Conservation (phyloP, 2,113 vertebrate species). For the Crotophaga sulcirostris region DNA sequence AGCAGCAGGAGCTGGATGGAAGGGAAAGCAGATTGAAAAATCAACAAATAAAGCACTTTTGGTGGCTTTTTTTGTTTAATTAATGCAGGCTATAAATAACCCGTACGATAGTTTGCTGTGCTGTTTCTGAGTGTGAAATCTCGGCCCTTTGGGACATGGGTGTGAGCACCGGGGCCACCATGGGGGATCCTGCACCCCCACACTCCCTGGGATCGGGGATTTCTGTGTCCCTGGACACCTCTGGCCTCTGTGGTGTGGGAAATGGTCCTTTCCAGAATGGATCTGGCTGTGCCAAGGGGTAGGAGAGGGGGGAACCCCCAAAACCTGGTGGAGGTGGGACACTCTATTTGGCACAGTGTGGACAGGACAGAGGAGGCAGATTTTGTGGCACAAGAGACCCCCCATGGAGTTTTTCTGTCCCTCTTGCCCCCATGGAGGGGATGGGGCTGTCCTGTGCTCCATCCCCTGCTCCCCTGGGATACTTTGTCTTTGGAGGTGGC, state of each 20-base stretch:
- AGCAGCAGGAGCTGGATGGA: not conserved
- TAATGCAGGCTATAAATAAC: constrained; percentile 33
- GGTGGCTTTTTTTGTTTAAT: too few relatives aligned
- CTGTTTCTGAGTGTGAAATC: not conserved
- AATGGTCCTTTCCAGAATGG: rapidly evolving
- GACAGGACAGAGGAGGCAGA: not conserved
- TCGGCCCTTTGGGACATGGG: not conserved
- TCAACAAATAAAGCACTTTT: not conserved
- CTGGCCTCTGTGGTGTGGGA: rapidly evolving
- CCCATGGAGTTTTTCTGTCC: not conserved
- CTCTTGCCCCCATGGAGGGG: rapidly evolving
- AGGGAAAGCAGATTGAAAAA: not conserved
- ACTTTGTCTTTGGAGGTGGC: not conserved
- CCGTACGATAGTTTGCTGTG: not conserved
- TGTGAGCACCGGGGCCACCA: rapidly evolving
- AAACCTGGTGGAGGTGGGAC: rapidly evolving
- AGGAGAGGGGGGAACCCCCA: not conserved
- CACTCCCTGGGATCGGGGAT: rapidly evolving
- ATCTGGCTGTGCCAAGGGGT: not conserved
- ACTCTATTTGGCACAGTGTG: not conserved
- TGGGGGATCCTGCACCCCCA: not conserved
- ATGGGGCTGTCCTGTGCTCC: not conserved
- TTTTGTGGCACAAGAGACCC: not conserved
- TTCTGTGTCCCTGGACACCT: not conserved
- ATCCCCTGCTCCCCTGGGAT: rapidly evolving